Base-by-base conservation (phyloP, 2,888 invertebrate genomes). In the Diarsia dahlii region DNA sequence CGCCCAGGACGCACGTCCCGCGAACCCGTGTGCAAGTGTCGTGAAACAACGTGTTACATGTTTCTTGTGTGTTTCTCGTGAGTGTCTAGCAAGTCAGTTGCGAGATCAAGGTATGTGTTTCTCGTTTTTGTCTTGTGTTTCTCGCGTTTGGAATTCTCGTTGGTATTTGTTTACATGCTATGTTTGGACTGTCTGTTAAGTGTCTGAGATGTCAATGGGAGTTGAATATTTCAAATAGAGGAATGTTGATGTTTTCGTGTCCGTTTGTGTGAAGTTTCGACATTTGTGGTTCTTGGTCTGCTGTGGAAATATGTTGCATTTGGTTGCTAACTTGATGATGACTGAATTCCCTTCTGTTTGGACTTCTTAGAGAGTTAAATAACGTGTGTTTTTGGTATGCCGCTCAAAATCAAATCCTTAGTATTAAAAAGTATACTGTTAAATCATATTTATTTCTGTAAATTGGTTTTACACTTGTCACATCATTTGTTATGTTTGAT, bases 1-100 rank as follows among this genome's bases (percentile, higher is more conserved):
- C 91, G 92, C 86, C 85, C 84, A 80, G 91, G 88, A 83, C 91
- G 93, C 94, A 93, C 95, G 95, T 90, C 88, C 81, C 78, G 84
- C 87, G 75, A 90, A 39, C 65, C 72, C 93, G 92, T 93, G 93
- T 89, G 90, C 91, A 89, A 84, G 88, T 91, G 84, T 68, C 81
- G 88, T 88, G 86, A 80, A 74, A 81, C 69, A 85, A 78, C 89
- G 89, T 88, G 87, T 78, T 81, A 58, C 84, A 84, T 60, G 68
- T 68, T 68, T 62, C 68, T 90, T 87, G 89, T 90, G 91, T 91
- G 91, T 89, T 89, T 83, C 64, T 78, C 85, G 80, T 88, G 80
- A 69, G 82, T 83, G 82, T 54, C 74, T 20, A 9, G 64, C 54
- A 62, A 82, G 74, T 71, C 78, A 78, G 65, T 85, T 74, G 64